phyloP scores from a whole-genome alignment of 2,888 invertebrate species.

The Apamea anceps region DNA sequence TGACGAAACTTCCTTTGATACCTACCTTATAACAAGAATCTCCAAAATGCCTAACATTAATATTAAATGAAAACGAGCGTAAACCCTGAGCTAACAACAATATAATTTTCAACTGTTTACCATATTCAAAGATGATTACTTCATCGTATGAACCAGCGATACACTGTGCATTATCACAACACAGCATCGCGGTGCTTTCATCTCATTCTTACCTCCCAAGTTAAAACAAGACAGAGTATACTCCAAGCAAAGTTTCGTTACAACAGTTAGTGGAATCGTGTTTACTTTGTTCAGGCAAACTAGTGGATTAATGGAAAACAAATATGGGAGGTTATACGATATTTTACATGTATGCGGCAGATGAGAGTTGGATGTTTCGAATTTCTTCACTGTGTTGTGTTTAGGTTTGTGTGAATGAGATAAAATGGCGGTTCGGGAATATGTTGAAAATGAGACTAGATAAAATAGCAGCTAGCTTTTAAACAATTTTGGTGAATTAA shows the following conservation, averaged over 20 bases:
- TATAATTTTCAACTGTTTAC: conserved; percentile 46
- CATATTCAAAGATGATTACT: conserved; percentile 61
- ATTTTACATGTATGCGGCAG: conserved; percentile 62
- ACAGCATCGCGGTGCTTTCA: conserved; percentile 39
- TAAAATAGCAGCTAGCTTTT: conserved; percentile 17
- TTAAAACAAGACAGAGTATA: conserved; percentile 44
- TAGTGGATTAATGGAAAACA: conserved; percentile 77
- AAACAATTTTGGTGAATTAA: conserved; percentile 16
- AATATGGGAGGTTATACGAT: conserved; percentile 72
- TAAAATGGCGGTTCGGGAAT: conserved; percentile 19
- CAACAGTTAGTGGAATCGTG: conserved; percentile 62
- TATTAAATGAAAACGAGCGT: conserved; percentile 10
- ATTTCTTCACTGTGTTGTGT: conserved; percentile 57
- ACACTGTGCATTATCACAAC: conserved; percentile 59
- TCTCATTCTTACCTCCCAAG: conserved; percentile 36
- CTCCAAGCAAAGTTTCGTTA: conserved; percentile 64
- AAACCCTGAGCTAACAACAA: conserved; percentile 19
- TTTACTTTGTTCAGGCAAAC: conserved; percentile 72
- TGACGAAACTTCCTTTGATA: neutral
- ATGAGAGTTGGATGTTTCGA: conserved; percentile 49
- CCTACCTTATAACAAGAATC: neutral
- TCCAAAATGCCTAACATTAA: neutral
- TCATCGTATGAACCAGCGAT: conserved; percentile 47
- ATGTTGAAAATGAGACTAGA: conserved; percentile 6
- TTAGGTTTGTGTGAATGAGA: conserved; percentile 35